Conservation (phyloP, 1,140 invertebrate genomes). For the Brachionus paranguensis region DNA sequence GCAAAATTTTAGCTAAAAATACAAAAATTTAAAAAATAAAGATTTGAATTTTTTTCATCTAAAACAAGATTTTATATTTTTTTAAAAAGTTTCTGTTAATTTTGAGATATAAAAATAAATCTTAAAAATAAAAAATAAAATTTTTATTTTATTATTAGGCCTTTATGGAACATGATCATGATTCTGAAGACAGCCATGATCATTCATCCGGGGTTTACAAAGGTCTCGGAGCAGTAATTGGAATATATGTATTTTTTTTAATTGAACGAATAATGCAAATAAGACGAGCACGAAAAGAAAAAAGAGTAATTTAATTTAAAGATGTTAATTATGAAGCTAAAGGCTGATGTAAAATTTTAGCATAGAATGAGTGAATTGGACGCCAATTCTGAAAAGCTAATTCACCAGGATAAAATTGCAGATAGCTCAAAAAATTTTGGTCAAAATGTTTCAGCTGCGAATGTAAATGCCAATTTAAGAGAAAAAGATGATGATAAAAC, state of each 20-base stretch:
- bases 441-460: background rate
- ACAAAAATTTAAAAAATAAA: no score
- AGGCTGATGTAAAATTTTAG: background rate
- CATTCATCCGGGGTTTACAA: conserved; percentile 9
- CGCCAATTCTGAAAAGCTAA: background rate
- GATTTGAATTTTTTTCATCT: no score
- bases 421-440: background rate
- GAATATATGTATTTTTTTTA: conserved; percentile 35
- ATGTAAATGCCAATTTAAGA: background rate
- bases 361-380: background rate
- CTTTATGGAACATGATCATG: background rate
- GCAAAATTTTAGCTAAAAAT: no score
- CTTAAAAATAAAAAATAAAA: background rate
- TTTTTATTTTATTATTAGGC: background rate
- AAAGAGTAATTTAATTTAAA: background rate
- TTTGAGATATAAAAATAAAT: background rate
- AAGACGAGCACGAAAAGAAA: conserved; percentile 24
- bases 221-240: background rate
- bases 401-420: background rate
- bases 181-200: background rate
- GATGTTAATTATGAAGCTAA: background rate
- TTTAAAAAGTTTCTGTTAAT: background rate
- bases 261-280: conserved; percentile 36
- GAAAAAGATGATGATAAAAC: background rate
- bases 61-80: no score